Evolutionary conservation across 1,140 invertebrate genomes (phyloP).

Genomic region (Bombus huntii): DNA sequence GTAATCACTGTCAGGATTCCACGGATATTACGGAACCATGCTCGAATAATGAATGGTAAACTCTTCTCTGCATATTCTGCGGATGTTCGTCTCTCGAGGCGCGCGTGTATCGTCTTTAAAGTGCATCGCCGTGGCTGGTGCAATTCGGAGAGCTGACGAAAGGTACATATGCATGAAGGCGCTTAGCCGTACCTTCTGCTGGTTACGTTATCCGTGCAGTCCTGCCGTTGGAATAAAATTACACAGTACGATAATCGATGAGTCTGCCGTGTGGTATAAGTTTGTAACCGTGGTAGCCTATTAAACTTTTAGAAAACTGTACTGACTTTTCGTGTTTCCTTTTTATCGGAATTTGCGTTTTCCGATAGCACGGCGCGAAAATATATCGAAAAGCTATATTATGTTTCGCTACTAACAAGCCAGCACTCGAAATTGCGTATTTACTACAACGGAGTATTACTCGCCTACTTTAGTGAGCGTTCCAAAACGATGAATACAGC

Average conservation of each 20-base stretch:
- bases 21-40: conserved; percentile 47
- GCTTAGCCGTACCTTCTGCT: conserved; percentile 2
- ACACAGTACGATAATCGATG: neutral
- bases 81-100: conserved; percentile 15
- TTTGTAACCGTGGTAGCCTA: neutral
- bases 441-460: neutral
- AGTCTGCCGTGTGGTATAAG: neutral
- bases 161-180: conserved; percentile 43
- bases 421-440: neutral
- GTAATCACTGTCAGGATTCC: conserved; percentile 59
- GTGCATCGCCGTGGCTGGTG: neutral
- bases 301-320: too few species aligned
- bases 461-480: neutral
- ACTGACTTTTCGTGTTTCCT: too few species aligned
- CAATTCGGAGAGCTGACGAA: neutral
- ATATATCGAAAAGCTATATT: neutral
- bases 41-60: conserved; percentile 62
- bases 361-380: neutral
- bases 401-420: too few species aligned
- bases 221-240: neutral
- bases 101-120: conserved; percentile 46
- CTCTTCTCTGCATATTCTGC: conserved; percentile 48
- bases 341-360: neutral
- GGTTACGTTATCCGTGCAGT: conserved; percentile 15
- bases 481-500: neutral